Evolutionary conservation across 1,140 invertebrate genomes (phyloP).

Genomic region (Bilobella aurantiaca): DNA sequence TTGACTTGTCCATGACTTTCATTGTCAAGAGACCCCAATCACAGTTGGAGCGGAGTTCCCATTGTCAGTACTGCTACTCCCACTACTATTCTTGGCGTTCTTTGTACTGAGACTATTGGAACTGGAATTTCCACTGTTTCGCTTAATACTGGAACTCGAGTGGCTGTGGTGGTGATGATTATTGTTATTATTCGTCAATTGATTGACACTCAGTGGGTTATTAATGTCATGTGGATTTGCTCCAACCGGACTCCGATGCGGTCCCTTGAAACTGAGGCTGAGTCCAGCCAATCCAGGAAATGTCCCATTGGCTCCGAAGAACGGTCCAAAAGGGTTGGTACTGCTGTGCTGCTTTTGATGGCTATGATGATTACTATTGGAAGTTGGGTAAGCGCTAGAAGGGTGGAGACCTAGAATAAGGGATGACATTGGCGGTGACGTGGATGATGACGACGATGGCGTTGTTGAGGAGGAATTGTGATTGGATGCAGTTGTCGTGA

Average conservation of each 20-base stretch:
- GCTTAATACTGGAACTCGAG: slow-evolving; percentile 7
- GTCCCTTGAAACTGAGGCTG: slow-evolving; percentile 33
- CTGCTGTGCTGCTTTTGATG: slow-evolving; percentile 35
- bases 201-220: slow-evolving; percentile 78
- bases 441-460: slow-evolving; percentile 20
- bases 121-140: slow-evolving; percentile 9
- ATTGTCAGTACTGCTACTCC: slow-evolving; percentile 21
- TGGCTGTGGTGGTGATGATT: slow-evolving; percentile 14
- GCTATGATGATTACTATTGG: slow-evolving; percentile 32
- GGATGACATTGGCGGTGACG: slow-evolving; percentile 33
- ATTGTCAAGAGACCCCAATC: slow-evolving; percentile 26
- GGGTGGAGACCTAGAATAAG: slow-evolving; percentile 31
- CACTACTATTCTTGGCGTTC: slow-evolving; percentile 12
- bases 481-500: slow-evolving; percentile 25
- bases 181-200: slow-evolving; percentile 49
- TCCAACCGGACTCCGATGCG: slow-evolving; percentile 64
- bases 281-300: slow-evolving; percentile 3
- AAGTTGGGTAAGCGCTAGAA: slow-evolving; percentile 33
- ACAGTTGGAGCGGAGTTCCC: slow-evolving; percentile 28
- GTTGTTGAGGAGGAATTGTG: slow-evolving; percentile 31
- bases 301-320: slow-evolving; percentile 16
- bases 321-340: slow-evolving; percentile 35
- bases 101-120: slow-evolving; percentile 11
- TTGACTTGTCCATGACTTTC: neutral
- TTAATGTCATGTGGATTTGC: slow-evolving; percentile 82